Evolutionary conservation across 1,140 invertebrate genomes (phyloP).

Genomic region (Orius insidiosus): DNA sequence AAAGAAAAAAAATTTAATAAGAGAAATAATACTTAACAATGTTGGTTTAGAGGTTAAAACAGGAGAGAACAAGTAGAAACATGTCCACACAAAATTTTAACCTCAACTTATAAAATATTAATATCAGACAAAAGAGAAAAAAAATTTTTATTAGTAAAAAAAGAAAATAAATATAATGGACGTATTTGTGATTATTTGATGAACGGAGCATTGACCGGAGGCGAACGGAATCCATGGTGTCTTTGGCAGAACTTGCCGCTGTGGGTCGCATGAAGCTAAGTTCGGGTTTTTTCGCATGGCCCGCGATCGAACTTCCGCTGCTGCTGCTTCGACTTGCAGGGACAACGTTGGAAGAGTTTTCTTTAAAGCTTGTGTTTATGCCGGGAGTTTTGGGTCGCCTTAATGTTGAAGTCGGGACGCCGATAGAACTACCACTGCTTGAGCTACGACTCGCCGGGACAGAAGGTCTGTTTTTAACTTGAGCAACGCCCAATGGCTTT

Average conservation of each 20-base stretch:
- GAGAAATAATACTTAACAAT: too few species aligned
- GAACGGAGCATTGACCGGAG: constrained; percentile 18
- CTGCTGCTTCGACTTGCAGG: constrained; percentile 52
- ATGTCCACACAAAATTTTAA: too few species aligned
- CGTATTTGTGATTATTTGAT: constrained; percentile 12
- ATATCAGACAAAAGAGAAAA: too few species aligned
- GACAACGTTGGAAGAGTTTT: constrained; percentile 29
- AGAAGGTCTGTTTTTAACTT: constrained; percentile 21
- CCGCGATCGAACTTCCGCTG: constrained; percentile 44
- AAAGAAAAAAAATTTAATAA: too few species aligned
- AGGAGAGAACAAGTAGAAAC: too few species aligned
- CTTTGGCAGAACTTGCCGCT: constrained; percentile 39
- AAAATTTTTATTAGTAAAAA: too few species aligned
- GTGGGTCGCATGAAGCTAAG: constrained; percentile 45
- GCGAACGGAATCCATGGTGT: constrained; percentile 22
- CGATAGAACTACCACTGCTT: constrained; percentile 50
- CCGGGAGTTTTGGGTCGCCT: constrained; percentile 15
- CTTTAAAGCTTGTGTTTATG: constrained; percentile 26
- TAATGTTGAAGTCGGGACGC: constrained; percentile 20
- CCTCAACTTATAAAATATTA: too few species aligned
- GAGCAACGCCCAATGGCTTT: constrained; percentile 24
- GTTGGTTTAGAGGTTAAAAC: too few species aligned
- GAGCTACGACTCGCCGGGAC: constrained; percentile 51
- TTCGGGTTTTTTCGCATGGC: constrained; percentile 18
- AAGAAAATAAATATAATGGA: too few species aligned